Evolutionary conservation across 2,797 vertebrate genomes (phyloP), one percentile per base, ranked within the genome.

Genomic region (Nannoperca australis): DNA sequence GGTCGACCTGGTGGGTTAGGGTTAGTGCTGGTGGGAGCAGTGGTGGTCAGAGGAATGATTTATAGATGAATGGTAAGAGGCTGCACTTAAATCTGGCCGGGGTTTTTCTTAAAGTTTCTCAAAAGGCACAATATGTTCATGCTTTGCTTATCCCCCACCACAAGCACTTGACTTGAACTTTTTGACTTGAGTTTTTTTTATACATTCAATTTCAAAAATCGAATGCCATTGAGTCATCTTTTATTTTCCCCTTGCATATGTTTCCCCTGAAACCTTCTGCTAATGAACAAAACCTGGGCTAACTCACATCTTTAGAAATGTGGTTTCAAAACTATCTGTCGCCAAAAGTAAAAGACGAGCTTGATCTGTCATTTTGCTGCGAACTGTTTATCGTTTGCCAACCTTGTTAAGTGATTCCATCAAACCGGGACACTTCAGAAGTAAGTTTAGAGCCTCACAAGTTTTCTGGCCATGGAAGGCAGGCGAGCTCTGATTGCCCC

Each of bases 11-110:
- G 84, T 86, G 87, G 89, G 86, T 60, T 27, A 27, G 24, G 24
- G 24, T 27, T 27, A 27, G 24, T 27, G 24, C 24, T 27, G 50
- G 65, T 78, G 82, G 76, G 85, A 86, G 78, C 72, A 81, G 78
- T 74, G 54, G 72, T 86, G 87, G 78, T 88, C 91, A 70, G 77
- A 71, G 32, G 70, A 92, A 91, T 95, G 95, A 96, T 96, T 96
- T 95, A 96, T 96, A 91, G 94, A 89, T 15, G 82, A 91, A 85
- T 81, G 76, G 73, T 70, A 80, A 86, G 76, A 89, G 88, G 85
- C 81, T 85, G 79, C 67, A 83, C 85, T 86, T 54, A 73, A 90
- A 90, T 91, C 76, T 82, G 81, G 50, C 56, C 49, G 30, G 14
- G 14, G 49, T 58, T 76, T 77, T 61, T 73, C 56, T 86, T 75